phyloP scores from a whole-genome alignment of 2,113 vertebrate species.

The Elachura formosa region DNA sequence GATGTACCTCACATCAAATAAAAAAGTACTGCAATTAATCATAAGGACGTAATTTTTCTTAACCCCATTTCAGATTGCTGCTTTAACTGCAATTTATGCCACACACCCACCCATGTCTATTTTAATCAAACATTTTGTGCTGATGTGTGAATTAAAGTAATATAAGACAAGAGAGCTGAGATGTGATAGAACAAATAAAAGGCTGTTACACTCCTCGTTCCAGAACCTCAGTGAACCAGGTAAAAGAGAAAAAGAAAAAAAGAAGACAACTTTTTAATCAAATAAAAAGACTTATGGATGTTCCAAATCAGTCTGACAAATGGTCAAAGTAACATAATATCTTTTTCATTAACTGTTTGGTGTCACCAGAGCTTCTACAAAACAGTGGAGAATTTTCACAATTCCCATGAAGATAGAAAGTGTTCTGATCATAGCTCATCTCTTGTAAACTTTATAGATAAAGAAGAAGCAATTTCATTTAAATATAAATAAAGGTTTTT shows the following conservation, averaged over 20 bases:
- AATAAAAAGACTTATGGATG: neutral
- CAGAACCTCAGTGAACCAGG: neutral
- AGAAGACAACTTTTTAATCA: neutral
- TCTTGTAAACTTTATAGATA: neutral
- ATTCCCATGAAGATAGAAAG: neutral
- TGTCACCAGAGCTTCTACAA: neutral
- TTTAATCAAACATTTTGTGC: slow-evolving; percentile 41
- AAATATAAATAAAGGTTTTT: neutral
- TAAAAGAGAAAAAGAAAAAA: neutral
- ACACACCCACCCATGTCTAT: slow-evolving; percentile 15
- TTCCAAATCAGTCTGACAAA: neutral
- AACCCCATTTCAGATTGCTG: neutral
- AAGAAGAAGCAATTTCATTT: neutral
- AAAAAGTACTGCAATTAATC: slow-evolving; percentile 7
- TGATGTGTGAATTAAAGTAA: neutral
- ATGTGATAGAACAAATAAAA: neutral
- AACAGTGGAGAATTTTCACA: neutral
- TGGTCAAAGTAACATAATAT: neutral
- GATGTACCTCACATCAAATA: neutral
- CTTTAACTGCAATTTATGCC: slow-evolving; percentile 24
- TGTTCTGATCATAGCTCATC: neutral
- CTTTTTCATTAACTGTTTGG: neutral
- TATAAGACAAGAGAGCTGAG: neutral
- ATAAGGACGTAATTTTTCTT: neutral
- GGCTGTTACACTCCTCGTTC: neutral